Evolutionary conservation across 2,113 vertebrate species (phyloP).

Genomic region (Lophochroa leadbeateri): DNA sequence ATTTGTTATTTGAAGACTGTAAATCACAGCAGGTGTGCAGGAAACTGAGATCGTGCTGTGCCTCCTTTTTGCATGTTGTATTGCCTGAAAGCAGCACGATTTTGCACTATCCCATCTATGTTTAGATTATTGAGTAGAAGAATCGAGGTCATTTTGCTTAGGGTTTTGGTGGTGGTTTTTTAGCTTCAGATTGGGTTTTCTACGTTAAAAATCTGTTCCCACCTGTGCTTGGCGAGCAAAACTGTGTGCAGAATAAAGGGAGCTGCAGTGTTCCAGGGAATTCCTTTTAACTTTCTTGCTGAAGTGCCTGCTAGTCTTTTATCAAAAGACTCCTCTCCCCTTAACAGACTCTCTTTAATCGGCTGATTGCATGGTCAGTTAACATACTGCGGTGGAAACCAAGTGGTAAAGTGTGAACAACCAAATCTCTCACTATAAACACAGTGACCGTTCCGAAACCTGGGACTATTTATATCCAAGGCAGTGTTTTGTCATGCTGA

Average conservation of each 20-base stretch:
- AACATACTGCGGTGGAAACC: not conserved
- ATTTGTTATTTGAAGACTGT: not conserved
- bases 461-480: not conserved
- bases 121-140: not conserved
- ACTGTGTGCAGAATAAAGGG: not conserved
- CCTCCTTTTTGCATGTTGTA: not conserved
- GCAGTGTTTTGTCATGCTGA: conserved; percentile 57
- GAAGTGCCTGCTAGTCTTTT: not conserved
- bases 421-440: not conserved
- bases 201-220: not conserved
- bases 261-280: not conserved
- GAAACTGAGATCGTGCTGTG: not conserved
- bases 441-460: not conserved
- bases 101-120: not conserved
- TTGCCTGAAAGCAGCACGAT: not conserved
- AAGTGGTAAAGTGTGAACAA: conserved; percentile 60
- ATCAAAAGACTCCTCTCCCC: conserved; percentile 28
- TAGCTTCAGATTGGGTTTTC: not conserved
- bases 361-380: conserved; percentile 34
- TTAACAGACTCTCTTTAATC: conserved; percentile 59
- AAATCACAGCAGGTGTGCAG: not conserved
- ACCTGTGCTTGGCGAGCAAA: not conserved
- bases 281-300: conserved; percentile 37
- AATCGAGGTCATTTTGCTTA: not conserved
- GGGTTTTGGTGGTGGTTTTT: not conserved